Percentiles rank a stretch among this genome's conserved stretches.
phyloP scores from a whole-genome alignment of 2,888 invertebrate species.

The Subacronicta megacephala region DNA sequence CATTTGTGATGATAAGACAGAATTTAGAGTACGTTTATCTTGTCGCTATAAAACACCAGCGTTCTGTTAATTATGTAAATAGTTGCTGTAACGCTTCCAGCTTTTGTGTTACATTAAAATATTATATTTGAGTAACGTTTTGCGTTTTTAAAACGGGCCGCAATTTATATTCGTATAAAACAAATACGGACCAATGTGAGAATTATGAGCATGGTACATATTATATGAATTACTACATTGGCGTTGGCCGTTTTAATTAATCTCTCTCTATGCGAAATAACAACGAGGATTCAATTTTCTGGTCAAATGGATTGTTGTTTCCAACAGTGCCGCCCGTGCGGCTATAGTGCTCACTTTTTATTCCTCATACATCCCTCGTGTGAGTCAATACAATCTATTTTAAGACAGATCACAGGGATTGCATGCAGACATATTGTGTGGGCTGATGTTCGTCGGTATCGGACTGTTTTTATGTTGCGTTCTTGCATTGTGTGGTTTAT shows the following conservation, averaged over 20 bases:
- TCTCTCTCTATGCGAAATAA: constrained; percentile 69
- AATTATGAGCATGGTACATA: constrained; percentile 27
- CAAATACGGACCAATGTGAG: constrained; percentile 27
- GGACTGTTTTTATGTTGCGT: constrained; percentile 23
- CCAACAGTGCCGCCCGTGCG: constrained; percentile 61
- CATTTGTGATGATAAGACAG: constrained; percentile 59
- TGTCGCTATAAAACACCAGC: constrained; percentile 40
- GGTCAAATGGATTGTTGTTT: constrained; percentile 72
- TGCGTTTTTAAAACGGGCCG: constrained; percentile 6
- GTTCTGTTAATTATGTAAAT: constrained; percentile 38
- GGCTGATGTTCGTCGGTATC: neutral
- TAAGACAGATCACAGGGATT: constrained; percentile 29
- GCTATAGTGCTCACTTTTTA: constrained; percentile 44
- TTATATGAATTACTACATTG: constrained; percentile 55
- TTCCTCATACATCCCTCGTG: constrained; percentile 39
- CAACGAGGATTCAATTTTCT: constrained; percentile 81
- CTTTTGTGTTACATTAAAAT: constrained; percentile 19
- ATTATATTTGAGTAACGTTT: constrained; percentile 8
- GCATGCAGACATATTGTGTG: constrained; percentile 7
- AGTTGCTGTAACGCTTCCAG: constrained; percentile 21
- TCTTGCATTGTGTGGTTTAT: constrained; percentile 10
- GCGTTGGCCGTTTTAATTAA: constrained; percentile 73
- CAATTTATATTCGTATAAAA: constrained; percentile 24
- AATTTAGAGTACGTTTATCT: constrained; percentile 59
- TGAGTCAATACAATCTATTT: constrained; percentile 42